phyloP scores from a whole-genome alignment of 1,140 invertebrate genomes.

The Copidosoma floridanum region DNA sequence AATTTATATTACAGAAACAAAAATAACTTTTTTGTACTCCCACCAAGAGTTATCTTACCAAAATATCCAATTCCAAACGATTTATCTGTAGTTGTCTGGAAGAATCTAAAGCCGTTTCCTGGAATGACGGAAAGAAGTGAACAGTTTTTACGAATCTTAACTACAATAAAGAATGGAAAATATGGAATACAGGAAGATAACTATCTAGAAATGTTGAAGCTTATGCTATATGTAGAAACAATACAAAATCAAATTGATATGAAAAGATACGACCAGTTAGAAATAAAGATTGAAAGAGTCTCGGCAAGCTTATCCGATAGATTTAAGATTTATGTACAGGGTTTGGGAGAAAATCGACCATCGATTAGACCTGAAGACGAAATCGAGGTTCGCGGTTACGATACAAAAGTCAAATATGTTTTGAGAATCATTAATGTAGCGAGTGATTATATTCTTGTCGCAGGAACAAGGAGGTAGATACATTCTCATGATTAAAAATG shows the following conservation, averaged over 20 bases:
- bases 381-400: conserved; percentile 52
- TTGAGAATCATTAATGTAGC: conserved; percentile 25
- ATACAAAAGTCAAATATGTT: neutral
- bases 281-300: conserved; percentile 43
- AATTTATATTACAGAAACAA: conserved; percentile 8
- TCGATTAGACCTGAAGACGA: conserved; percentile 73
- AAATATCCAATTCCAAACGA: conserved; percentile 12
- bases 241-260: conserved; percentile 63
- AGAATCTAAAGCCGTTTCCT: conserved; percentile 3
- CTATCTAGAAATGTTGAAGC: conserved; percentile 64
- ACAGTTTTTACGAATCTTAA: neutral
- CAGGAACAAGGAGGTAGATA: neutral
- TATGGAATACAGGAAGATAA: conserved; percentile 54
- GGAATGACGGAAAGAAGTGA: conserved; percentile 24
- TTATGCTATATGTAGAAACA: conserved; percentile 77
- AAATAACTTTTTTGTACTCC: conserved; percentile 3
- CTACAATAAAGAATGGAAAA: conserved; percentile 40
- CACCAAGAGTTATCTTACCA: neutral
- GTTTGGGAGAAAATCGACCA: conserved; percentile 73
- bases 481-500: too few species aligned
- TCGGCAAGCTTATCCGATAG: conserved; percentile 58
- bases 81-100: conserved; percentile 2
- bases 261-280: conserved; percentile 60
- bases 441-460: conserved; percentile 20
- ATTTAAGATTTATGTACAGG: conserved; percentile 69